A percentile compares a stretch with the other conserved stretches of the same genome.
Conservation (phyloP, 2,797 vertebrate genomes). For the Sarcophilus harrisii region DNA sequence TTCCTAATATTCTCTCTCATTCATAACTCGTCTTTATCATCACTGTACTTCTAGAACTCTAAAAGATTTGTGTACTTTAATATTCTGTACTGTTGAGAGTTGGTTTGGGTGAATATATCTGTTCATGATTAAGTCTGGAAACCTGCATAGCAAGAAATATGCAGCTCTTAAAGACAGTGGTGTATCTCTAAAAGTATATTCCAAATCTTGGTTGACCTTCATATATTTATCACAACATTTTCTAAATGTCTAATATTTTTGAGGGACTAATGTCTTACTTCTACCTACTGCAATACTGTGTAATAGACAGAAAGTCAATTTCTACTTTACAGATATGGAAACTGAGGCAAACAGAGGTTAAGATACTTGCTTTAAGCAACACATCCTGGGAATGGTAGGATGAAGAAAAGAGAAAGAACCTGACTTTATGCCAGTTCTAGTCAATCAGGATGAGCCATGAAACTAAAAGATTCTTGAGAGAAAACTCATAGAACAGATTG, state of each 20-base stretch:
- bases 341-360: constrained; percentile 47
- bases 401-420: constrained; percentile 63
- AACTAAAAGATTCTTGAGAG: constrained; percentile 15
- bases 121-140: constrained; percentile 29
- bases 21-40: constrained; percentile 24
- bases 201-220: constrained; percentile 64
- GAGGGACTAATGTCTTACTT: constrained; percentile 63
- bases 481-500: neutral
- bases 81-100: constrained; percentile 50
- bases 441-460: constrained; percentile 25
- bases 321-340: constrained; percentile 67
- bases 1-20: constrained; percentile 16
- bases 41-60: constrained; percentile 23
- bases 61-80: constrained; percentile 60
- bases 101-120: constrained; percentile 52
- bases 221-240: constrained; percentile 53
- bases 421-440: constrained; percentile 44
- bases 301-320: constrained; percentile 66
- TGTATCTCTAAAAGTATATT: constrained; percentile 24
- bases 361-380: constrained; percentile 34
- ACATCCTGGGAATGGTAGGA: constrained; percentile 38
- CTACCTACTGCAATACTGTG: constrained; percentile 8
- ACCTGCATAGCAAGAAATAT: constrained; percentile 46
- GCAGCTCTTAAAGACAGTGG: constrained; percentile 28
- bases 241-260: constrained; percentile 57